Evolutionary conservation across 2,888 invertebrate genomes (phyloP), one percentile per base, ranked within the genome.

Genomic region (Selenia dentaria): DNA sequence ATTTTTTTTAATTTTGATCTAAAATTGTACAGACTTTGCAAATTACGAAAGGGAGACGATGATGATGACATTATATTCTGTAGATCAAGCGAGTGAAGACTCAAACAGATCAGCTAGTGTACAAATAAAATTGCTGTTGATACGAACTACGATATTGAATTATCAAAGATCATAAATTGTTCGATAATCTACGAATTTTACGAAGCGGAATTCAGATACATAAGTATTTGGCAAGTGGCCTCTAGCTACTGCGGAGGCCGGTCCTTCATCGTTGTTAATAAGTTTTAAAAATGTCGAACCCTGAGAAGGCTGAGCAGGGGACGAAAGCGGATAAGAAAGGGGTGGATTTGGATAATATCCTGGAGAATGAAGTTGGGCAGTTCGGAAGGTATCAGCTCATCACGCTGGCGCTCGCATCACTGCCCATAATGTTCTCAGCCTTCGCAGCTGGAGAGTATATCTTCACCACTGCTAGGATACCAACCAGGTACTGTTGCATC

Each of bases 371-470:
- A 46, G 72, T 88, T 44, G 90, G 89, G 0, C 84, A 85, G 68
- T 84, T 89, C 37, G 89, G 88, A 1, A 65, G 61, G 42, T 90
- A 88, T 55, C 89, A 90, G 67, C 64, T 88, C 9, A 36, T 79
- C 8, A 83, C 79, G 3, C 59, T 87, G 42, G 61, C 79, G 1
- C 68, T 88, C 18, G 83, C 86, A 0, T 71, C 86, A 0, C 48
- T 89, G 6, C 88, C 88, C 0, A 77, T 86, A 6, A 85, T 89
- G 13, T 88, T 89, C 65, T 82, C 85, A 0, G 89, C 86, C 0
- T 86, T 86, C 38, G 87, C 86, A 0, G 67, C 87, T 0, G 86
- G 87, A 10, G 89, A 89, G 59, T 89, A 87, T 37, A 84, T 89
- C 47, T 89, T 89, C 46, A 88, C 89, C 0, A 84, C 84, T 0